A percentile compares a stretch with the other conserved stretches of the same genome.
phyloP scores from a whole-genome alignment of 1,140 invertebrate genomes.

The Ridgeia piscesae region DNA sequence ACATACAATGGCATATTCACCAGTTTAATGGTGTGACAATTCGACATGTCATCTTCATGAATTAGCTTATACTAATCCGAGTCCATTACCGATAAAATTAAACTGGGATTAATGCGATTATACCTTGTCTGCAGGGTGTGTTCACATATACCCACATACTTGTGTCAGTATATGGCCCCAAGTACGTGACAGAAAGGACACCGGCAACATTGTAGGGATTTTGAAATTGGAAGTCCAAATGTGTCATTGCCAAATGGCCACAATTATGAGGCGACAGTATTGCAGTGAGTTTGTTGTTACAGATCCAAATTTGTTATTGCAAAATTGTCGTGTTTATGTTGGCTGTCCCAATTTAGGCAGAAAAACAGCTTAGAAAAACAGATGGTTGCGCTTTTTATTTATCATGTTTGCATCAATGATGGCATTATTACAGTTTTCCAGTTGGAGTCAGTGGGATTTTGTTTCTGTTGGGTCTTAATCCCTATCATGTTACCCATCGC shows the following conservation, averaged over 20 bases:
- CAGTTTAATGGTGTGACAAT: background rate
- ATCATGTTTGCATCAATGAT: background rate
- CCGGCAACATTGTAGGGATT: background rate
- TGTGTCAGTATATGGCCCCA: background rate
- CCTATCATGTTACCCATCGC: background rate
- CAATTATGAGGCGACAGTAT: background rate
- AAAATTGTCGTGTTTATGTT: background rate
- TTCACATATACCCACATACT: background rate
- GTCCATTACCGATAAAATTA: background rate
- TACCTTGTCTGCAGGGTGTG: background rate
- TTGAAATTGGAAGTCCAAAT: background rate
- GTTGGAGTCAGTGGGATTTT: background rate
- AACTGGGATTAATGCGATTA: background rate
- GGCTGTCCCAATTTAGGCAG: background rate
- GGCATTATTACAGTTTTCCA: background rate
- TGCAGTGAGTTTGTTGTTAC: background rate
- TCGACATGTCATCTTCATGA: background rate
- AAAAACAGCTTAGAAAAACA: background rate
- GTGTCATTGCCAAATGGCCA: background rate
- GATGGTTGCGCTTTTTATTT: background rate
- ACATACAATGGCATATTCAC: background rate
- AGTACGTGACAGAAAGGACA: background rate
- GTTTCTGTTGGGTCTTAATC: background rate
- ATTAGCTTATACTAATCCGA: background rate
- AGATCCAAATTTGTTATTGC: background rate